These are phyloP conservation scores for Noctilio leporinus DNA, from an alignment of 2,113 vertebrate species.

Conservation along the genomic window DNA sequence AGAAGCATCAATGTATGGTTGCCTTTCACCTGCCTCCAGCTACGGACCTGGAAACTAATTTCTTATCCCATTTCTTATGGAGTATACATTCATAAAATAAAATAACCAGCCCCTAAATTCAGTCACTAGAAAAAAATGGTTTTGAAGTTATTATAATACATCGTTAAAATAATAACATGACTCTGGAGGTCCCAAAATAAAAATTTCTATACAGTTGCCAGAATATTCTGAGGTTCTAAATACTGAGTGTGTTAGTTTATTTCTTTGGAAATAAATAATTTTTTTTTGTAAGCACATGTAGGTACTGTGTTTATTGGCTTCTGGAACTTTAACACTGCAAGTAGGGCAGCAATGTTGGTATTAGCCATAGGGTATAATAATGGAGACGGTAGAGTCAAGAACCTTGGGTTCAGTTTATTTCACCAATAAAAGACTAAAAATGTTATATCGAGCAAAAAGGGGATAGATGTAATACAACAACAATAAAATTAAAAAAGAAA, in stretches of 20 bases:
- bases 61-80: constrained; percentile 5
- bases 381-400: background rate
- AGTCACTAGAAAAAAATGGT: background rate
- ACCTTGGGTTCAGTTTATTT: constrained; percentile 5
- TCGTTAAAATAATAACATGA: background rate
- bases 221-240: background rate
- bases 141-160: background rate
- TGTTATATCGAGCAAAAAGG: background rate
- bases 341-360: background rate
- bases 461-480: too few relatives aligned
- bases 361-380: background rate
- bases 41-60: too few relatives aligned
- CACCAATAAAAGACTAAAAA: background rate
- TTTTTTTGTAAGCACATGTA: background rate
- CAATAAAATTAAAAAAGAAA: too few relatives aligned
- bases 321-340: background rate
- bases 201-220: background rate
- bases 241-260: background rate
- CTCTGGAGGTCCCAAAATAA: background rate
- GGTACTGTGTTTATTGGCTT: background rate
- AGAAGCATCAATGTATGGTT: too few relatives aligned
- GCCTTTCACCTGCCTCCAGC: too few relatives aligned
- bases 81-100: background rate
- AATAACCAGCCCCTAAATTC: background rate
- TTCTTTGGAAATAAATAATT: background rate